Evolutionary conservation across 2,888 invertebrate species (phyloP), one percentile per base, ranked within the genome.

Genomic region (Clostera curtula): DNA sequence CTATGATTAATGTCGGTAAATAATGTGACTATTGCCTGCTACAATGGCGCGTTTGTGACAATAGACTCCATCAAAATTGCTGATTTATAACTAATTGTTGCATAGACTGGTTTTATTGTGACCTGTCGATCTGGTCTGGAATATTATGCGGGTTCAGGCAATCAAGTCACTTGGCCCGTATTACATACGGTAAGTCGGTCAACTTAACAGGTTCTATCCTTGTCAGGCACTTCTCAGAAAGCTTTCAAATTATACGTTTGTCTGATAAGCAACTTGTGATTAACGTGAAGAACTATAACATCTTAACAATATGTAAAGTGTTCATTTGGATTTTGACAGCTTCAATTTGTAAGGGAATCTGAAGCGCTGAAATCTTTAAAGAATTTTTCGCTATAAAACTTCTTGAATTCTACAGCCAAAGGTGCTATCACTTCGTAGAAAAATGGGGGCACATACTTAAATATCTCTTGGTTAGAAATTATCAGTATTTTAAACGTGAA

Each of bases 61-160:
- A 55, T 52, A 31, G 29, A 27, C 34, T 27, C 24, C 25, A 48
- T 60, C 53, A 42, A 49, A 53, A 34, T 40, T 43, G 36, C 43
- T 64, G 73, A 77, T 77, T 75, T 77, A 76, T 61, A 61, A 56
- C 56, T 69, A 65, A 76, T 75, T 80, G 79, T 79, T 45, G 40
- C 33, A 49, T 47, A 31, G 30, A 69, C 67, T 58, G 62, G 71
- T 61, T 51, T 33, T 14, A 15, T 17, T 49, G 34, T 47, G 61
- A 66, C 63, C 60, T 60, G 65, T 36, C 47, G 43, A 56, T 62
- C 61, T 54, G 45, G 58, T 64, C 66, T 67, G 64, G 63, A 58
- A 66, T 66, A 71, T 73, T 67, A 70, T 72, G 67, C 64, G 64
- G 64, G 70, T 66, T 65, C 65, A 60, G 55, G 62, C 67, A 65